Evolutionary conservation across 2,797 vertebrate genomes (phyloP), one percentile per base, ranked within the genome.

Genomic region (Ptychadena robeensis): DNA sequence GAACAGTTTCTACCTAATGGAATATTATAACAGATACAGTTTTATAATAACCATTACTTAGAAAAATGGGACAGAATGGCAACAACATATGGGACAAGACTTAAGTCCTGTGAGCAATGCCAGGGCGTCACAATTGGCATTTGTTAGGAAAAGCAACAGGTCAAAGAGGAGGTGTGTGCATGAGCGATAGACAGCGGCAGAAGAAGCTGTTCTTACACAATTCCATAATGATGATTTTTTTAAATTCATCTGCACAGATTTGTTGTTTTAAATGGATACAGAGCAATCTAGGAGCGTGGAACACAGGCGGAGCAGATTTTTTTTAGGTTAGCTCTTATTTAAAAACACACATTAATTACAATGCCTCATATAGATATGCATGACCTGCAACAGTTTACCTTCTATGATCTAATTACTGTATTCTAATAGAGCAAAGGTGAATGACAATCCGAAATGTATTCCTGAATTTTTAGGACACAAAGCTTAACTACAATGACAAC

Each of bases 111-210:
- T 14, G 27, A 80, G 77, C 82, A 57, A 64, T 40, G 83, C 83
- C 83, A 85, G 78, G 83, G 83, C 71, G 83, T 85, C 83, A 85
- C 38, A 80, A 76, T 71, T 85, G 83, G 83, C 72, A 85, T 53
- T 65, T 40, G 14, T 27, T 67, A 3, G 22, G 64, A 44, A 71
- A 71, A 40, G 14, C 71, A 75, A 9, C 76, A 80, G 27, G 15
- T 32, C 53, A 22, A 44, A 83, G 15, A 31, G 9, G n/a, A 38
- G 22, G 44, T 18, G 6, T 6, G 3, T 53, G 44, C 44, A 53
- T 6, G 6, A 53, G 38, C 22, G 40, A 10, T 4, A 34, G 28
- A 27, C 32, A 27, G 22, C 38, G 31, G 79, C 31, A 34, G 40
- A 78, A 28, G 30, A 28, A 48, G 9, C 38, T 64, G 65, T 31